Percentiles rank a stretch among this genome's conserved stretches.
Evolutionary conservation across 2,797 vertebrate species (phyloP).

Genomic region (Sitta carolinensis): DNA sequence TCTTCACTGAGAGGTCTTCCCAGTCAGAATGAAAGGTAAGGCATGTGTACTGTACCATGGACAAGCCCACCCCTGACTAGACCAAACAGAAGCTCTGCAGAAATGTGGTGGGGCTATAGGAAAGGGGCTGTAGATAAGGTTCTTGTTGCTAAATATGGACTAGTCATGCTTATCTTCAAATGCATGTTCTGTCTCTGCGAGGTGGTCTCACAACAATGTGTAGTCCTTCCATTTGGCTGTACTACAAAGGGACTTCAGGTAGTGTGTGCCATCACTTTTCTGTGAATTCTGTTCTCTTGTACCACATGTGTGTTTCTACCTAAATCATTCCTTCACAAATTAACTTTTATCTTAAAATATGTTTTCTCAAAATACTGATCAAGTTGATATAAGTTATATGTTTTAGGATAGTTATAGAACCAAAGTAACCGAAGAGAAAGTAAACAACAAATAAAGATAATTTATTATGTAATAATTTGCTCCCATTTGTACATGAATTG

Average conservation of each 20-base stretch:
- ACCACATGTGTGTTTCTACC: background rate
- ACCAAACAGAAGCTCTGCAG: background rate
- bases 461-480: background rate
- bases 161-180: background rate
- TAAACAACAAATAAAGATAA: background rate
- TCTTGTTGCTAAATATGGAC: background rate
- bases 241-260: background rate
- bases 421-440: background rate
- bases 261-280: background rate
- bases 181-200: background rate
- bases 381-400: background rate
- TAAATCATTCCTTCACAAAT: background rate
- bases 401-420: background rate
- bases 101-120: background rate
- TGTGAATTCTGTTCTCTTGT: background rate
- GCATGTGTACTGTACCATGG: rapidly evolving
- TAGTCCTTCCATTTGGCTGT: background rate
- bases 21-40: background rate
- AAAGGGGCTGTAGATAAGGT: background rate
- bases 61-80: background rate
- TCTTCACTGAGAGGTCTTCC: background rate
- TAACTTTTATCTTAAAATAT: background rate
- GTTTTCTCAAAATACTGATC: background rate
- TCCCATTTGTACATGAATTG: background rate
- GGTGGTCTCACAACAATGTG: background rate